Base-by-base conservation (phyloP, 2,113 vertebrate species). In the Pelmatolapia mariae region DNA sequence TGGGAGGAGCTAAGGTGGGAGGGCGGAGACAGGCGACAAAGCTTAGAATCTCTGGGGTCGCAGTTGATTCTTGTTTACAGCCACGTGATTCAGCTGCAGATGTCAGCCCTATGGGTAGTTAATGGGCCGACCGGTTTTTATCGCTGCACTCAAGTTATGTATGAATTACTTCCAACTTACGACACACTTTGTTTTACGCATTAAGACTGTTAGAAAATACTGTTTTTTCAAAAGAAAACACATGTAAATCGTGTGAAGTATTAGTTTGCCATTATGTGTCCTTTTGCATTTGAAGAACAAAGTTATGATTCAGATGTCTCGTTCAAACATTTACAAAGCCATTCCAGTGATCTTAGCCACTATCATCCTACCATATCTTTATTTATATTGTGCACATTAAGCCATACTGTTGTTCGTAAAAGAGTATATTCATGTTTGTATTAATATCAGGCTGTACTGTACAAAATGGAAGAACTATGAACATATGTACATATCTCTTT, bases 11-110 rank as follows among this genome's bases (percentile, higher is more conserved):
- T 84, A 80, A 33, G 80, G 40, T 16, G 50, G 61, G 82, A 47
- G 79, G 79, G 66, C 86, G 66, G 88, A 88, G 87, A 89, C 45
- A 40, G 61, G 85, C 10, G 33, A 86, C 33, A 61, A 85, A 81
- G 90, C 90, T 91, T 87, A 80, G 91, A 94, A 94, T 95, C 95
- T 94, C 89, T 95, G 95, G 95, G 94, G 89, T 92, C 81, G 92
- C 92, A 95, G 95, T 94, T 95, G 94, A 93, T 94, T 95, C 95
- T 95, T 96, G 96, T 97, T 97, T 97, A 97, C 96, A 97, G 95
- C 94, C 96, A 96, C 91, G 92, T 96, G 95, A 95, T 95, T 95
- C 96, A 96, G 94, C 96, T 97, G 96, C 96, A 96, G 94, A 96
- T 95, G 93, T 95, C 95, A 95, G 95, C 92, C 94, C 95, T 92